A percentile compares a stretch with the other conserved stretches of the same genome.
Conservation (phyloP, 2,113 vertebrate species). For the Gila orcuttii region DNA sequence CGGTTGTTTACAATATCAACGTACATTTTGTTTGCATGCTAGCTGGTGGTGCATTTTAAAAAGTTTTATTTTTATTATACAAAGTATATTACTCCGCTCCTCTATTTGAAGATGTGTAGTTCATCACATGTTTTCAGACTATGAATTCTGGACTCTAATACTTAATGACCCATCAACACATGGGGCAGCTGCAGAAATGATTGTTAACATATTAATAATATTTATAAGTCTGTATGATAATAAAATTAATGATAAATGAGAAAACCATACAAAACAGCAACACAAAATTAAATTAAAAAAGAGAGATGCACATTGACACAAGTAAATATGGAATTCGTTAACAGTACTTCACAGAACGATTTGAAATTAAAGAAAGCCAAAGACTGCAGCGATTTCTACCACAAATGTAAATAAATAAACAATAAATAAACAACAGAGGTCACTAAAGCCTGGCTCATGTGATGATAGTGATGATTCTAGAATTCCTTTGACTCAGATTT, state of each 20-base stretch:
- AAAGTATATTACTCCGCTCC: constrained; percentile 55
- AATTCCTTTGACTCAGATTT: not conserved
- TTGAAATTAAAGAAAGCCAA: constrained; percentile 50
- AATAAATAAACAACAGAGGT: constrained; percentile 28
- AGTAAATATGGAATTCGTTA: constrained; percentile 27
- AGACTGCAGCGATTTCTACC: constrained; percentile 42
- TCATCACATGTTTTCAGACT: constrained; percentile 46
- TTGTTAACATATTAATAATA: constrained; percentile 11
- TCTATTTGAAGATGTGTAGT: constrained; percentile 35
- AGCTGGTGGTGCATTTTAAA: constrained; percentile 77
- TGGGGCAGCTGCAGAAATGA: constrained; percentile 43
- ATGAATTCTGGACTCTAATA: constrained; percentile 55
- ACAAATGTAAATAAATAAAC: constrained; percentile 16
- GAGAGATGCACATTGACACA: constrained; percentile 19
- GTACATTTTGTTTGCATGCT: constrained; percentile 88
- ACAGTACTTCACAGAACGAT: constrained; percentile 15
- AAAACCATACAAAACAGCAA: constrained; percentile 32
- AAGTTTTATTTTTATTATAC: constrained; percentile 58
- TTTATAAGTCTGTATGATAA: not conserved
- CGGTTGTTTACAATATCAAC: constrained; percentile 91
- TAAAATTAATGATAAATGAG: not conserved
- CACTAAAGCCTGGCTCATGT: not conserved
- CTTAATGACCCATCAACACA: constrained; percentile 56
- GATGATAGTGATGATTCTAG: too few relatives aligned
- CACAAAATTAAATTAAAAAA: not conserved